These are phyloP conservation scores for Nomia melanderi DNA, from an alignment of 1,140 invertebrate genomes.

Conservation along the genomic window DNA sequence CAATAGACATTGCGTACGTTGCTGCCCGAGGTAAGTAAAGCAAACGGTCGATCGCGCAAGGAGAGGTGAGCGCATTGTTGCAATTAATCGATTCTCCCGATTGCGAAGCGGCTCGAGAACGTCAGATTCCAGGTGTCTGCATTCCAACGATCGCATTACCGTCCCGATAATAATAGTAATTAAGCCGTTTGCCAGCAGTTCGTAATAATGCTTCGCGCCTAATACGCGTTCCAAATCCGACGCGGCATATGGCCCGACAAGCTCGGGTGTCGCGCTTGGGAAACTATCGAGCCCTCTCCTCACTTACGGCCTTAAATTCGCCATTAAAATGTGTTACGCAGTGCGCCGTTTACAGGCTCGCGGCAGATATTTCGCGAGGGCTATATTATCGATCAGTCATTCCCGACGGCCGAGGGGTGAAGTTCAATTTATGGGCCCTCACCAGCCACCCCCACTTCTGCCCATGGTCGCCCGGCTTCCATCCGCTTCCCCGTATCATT, in stretches of 20 bases:
- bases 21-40: constrained; percentile 52
- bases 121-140: constrained; percentile 56
- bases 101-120: constrained; percentile 36
- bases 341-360: constrained; percentile 33
- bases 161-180: constrained; percentile 62
- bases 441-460: neutral
- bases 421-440: constrained; percentile 14
- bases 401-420: constrained; percentile 24
- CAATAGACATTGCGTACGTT: no score
- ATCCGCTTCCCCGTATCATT: constrained; percentile 18
- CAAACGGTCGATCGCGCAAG: constrained; percentile 25
- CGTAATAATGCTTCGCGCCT: constrained; percentile 59
- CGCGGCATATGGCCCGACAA: constrained; percentile 64
- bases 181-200: constrained; percentile 56
- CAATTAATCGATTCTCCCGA: constrained; percentile 33
- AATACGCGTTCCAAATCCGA: constrained; percentile 60
- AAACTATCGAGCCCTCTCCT: constrained; percentile 29
- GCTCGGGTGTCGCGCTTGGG: constrained; percentile 23
- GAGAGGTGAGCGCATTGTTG: constrained; percentile 34
- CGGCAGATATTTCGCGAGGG: constrained; percentile 22
- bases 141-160: constrained; percentile 53
- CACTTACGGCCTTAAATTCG: constrained; percentile 29
- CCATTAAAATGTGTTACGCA: constrained; percentile 39
- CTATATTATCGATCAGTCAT: constrained; percentile 51
- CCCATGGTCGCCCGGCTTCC: neutral